These are phyloP conservation scores for Hirtodrosophila confusa DNA, from an alignment of 2,888 invertebrate genomes.

Conservation along the genomic window DNA sequence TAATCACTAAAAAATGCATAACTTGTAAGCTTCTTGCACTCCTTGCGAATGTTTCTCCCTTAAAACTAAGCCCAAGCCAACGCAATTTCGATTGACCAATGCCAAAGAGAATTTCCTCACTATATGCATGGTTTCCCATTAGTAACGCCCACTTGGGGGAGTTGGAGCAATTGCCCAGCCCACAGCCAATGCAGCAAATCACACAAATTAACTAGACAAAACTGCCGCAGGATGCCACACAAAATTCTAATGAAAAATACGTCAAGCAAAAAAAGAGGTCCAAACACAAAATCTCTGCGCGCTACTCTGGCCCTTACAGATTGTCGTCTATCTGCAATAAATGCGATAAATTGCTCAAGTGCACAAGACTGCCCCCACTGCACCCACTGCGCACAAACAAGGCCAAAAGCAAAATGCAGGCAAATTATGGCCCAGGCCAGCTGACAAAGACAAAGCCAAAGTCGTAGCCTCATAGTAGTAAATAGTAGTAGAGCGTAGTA, in stretches of 20 bases:
- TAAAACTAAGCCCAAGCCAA: not conserved
- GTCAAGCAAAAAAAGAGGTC: constrained; percentile 13
- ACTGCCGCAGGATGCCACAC: constrained; percentile 66
- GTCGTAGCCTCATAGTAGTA: constrained; percentile 25
- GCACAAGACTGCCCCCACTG: constrained; percentile 32
- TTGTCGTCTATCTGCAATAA: constrained; percentile 52
- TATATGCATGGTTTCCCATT: constrained; percentile 9
- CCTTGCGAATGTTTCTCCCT: no score
- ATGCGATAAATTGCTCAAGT: constrained; percentile 76
- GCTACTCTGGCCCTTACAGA: no score
- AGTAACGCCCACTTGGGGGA: constrained; percentile 25
- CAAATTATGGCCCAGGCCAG: constrained; percentile 59
- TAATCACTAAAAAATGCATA: no score
- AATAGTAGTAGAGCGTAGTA: constrained; percentile 34
- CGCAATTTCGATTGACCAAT: constrained; percentile 41
- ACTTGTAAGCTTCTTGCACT: no score
- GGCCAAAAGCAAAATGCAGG: constrained; percentile 61
- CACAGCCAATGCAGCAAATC: constrained; percentile 68
- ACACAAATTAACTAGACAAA: constrained; percentile 77
- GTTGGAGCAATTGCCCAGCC: not conserved
- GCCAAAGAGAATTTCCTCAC: constrained; percentile 8
- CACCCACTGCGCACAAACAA: not conserved
- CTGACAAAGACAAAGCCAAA: constrained; percentile 21
- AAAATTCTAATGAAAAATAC: constrained; percentile 69
- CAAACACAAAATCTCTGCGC: constrained; percentile 8